Conservation (phyloP, 2,113 vertebrate genomes). For the Neopipo cinnamomea region DNA sequence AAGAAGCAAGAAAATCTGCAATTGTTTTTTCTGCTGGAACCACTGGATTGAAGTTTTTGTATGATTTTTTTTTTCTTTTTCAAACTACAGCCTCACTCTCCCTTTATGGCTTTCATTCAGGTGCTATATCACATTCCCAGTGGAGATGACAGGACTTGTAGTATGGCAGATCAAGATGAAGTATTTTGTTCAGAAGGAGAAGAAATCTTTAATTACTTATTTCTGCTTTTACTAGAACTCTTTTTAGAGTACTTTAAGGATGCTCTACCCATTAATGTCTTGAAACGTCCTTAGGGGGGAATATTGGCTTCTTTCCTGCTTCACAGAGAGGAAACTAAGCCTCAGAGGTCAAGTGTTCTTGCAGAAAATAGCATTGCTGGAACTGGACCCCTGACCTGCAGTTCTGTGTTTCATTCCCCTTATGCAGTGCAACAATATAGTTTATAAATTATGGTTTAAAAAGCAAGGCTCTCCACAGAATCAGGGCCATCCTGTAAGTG, state of each 20-base stretch:
- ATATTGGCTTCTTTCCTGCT: neutral
- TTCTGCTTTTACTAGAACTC: constrained; percentile 2
- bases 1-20: neutral
- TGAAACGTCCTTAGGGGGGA: neutral
- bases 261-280: neutral
- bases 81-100: neutral
- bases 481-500: neutral
- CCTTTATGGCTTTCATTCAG: neutral
- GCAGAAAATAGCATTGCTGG: neutral
- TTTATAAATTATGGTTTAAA: neutral
- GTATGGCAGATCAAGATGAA: neutral
- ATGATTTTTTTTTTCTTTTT: neutral
- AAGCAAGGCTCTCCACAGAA: neutral
- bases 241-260: neutral
- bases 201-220: neutral
- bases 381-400: neutral
- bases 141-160: neutral
- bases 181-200: neutral
- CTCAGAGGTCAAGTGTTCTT: neutral
- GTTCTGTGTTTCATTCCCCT: neutral
- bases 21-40: neutral
- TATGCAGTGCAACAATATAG: neutral
- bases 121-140: neutral
- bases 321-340: neutral
- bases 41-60: neutral